Base-by-base conservation (phyloP, 2,113 vertebrate genomes). In the Saguinus midas region DNA sequence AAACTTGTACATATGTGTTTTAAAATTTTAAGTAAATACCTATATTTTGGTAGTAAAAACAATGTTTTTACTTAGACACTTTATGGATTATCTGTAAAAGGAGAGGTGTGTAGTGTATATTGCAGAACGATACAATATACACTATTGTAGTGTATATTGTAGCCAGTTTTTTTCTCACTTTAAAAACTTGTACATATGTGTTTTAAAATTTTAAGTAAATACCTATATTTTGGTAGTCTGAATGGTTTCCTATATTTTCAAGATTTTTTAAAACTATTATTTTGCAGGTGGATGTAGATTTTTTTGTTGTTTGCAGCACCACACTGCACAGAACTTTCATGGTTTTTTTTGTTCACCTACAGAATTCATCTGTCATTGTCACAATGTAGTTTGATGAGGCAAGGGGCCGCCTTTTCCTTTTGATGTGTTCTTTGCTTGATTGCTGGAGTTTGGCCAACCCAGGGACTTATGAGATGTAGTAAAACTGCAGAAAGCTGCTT, bases 31-130 rank as follows among this genome's bases (percentile, higher is more conserved):
- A 87, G 40, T 68, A 55, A 66, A 57, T 73, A 50, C 40, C 29
- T 93, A 4, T 95, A 70, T 93, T 90, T 29, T 27, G 50, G 50
- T 85, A 6, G 1, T 87, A n/a, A n/a, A 98, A 97, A 98, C 96
- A 93, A 20, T 40, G 5, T 55, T 81, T 90, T 94, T 61, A 73
- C n/a, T 96, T 91, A 73, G 45, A 86, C 91, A 85, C 40, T n/a
- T 90, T 45, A 32, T 66, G 58, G 57, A 50, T 92, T 93, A 57
- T 79, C 12, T 78, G n/a, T 68, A 68, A 92, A 91, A 94, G 3
- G 4, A 50, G 20, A 86, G 16, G 35, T 96, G 37, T 66, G 23
- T 57, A 57, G 29, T 90, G 61, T 9, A 17, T 80, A n/a, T 25
- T 73, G 23, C 52, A 83, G 11, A 82, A 52, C 8, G 57, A 88